Evolutionary conservation across 2,113 vertebrate genomes (phyloP).

Genomic region (Uropsilus gracilis): DNA sequence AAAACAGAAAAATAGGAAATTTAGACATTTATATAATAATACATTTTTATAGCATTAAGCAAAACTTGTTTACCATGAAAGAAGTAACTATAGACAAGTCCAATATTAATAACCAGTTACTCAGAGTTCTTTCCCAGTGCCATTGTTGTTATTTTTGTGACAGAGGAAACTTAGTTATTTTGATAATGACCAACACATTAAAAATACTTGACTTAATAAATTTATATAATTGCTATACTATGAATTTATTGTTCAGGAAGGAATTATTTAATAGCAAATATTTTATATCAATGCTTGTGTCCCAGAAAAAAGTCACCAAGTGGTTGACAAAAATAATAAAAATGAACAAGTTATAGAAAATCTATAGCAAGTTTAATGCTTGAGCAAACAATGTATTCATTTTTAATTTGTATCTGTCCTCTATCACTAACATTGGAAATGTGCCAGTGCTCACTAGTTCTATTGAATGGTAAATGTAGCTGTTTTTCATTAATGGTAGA

Average conservation of each 20-base stretch:
- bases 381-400: constrained; percentile 77
- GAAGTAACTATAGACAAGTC: background rate
- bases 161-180: constrained; percentile 70
- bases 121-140: constrained; percentile 66
- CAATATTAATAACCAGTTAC: background rate
- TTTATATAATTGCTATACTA: constrained; percentile 50
- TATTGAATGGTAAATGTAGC: constrained; percentile 78
- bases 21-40: no score
- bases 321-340: constrained; percentile 9
- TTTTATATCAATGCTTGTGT: constrained; percentile 47
- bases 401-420: constrained; percentile 88
- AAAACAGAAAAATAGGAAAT: background rate
- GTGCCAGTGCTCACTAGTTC: constrained; percentile 67
- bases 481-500: constrained; percentile 84
- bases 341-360: constrained; percentile 34
- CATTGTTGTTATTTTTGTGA: constrained; percentile 73
- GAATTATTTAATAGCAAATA: constrained; percentile 55
- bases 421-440: constrained; percentile 71
- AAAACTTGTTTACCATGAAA: background rate
- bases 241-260: constrained; percentile 67
- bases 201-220: constrained; percentile 74
- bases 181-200: constrained; percentile 77
- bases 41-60: background rate
- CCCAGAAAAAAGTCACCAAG: constrained; percentile 41
- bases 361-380: constrained; percentile 55